A percentile compares a stretch with the other conserved stretches of the same genome.
These are phyloP conservation scores for Takifugu flavidus DNA, from an alignment of 2,113 vertebrate species.

Conservation along the genomic window DNA sequence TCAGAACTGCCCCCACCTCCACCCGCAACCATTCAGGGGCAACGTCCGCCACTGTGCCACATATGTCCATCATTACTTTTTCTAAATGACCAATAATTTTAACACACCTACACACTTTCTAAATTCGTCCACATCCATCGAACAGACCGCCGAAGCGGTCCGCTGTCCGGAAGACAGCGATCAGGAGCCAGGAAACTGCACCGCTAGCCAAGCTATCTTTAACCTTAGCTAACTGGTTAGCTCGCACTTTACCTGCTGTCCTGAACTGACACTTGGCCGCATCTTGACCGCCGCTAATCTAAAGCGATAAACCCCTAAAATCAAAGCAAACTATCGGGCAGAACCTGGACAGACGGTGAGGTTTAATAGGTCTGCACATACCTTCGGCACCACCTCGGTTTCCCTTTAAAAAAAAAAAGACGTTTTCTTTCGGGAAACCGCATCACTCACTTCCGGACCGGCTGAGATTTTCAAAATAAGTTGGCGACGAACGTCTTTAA, in stretches of 20 bases:
- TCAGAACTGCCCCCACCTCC: too few species aligned
- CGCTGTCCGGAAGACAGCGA: too few species aligned
- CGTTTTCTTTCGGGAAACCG: too few species aligned
- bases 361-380: constrained; percentile 27
- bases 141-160: too few species aligned
- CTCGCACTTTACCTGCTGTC: constrained; percentile 45
- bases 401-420: constrained; percentile 68
- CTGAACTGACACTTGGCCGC: constrained; percentile 40
- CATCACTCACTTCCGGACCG: not conserved
- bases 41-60: too few species aligned
- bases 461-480: not conserved
- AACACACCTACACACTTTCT: too few species aligned
- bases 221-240: constrained; percentile 42
- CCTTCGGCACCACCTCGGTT: constrained; percentile 72
- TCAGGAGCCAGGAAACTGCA: constrained; percentile 4
- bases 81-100: too few species aligned
- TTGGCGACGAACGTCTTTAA: not conserved
- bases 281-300: constrained; percentile 34
- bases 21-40: too few species aligned
- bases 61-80: too few species aligned
- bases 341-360: not conserved
- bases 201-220: constrained; percentile 54
- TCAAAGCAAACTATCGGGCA: not conserved
- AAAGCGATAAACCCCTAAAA: not conserved
- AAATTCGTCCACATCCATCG: too few species aligned